Evolutionary conservation across 2,888 invertebrate species (phyloP).

Genomic region (Ligdia adustata): DNA sequence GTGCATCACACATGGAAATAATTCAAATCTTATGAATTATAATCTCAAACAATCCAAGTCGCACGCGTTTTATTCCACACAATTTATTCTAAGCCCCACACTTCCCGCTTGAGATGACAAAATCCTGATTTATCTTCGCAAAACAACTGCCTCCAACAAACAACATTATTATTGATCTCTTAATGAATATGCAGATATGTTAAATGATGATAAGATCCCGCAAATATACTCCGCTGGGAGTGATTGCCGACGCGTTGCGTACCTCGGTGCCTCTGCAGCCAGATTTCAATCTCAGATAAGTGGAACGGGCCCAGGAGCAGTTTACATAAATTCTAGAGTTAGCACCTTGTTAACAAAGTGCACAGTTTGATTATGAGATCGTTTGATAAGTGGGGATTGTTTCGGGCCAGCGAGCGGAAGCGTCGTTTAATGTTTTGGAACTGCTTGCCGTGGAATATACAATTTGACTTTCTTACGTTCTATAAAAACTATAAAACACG

Average conservation of each 20-base stretch:
- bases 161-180: constrained; percentile 77
- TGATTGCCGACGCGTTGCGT: constrained; percentile 71
- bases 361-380: constrained; percentile 76
- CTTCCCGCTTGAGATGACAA: constrained; percentile 20
- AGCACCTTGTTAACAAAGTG: constrained; percentile 82
- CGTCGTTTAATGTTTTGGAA: constrained; percentile 32
- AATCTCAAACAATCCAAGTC: not conserved
- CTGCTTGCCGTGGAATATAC: no score
- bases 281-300: constrained; percentile 84
- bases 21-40: constrained; percentile 6
- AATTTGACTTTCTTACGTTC: no score
- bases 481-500: no score
- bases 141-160: constrained; percentile 32
- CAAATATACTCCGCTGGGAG: constrained; percentile 79
- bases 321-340: constrained; percentile 82
- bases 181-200: constrained; percentile 82
- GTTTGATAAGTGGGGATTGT: constrained; percentile 61
- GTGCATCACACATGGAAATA: not conserved
- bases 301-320: constrained; percentile 68
- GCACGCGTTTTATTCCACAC: constrained; percentile 9
- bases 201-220: constrained; percentile 73
- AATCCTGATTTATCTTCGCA: constrained; percentile 25
- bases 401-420: constrained; percentile 36
- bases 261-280: constrained; percentile 54
- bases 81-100: constrained; percentile 23